Evolutionary conservation across 92 coral and sea anemone species (phyloP).

Genomic region (Pocillopora meandrina): DNA sequence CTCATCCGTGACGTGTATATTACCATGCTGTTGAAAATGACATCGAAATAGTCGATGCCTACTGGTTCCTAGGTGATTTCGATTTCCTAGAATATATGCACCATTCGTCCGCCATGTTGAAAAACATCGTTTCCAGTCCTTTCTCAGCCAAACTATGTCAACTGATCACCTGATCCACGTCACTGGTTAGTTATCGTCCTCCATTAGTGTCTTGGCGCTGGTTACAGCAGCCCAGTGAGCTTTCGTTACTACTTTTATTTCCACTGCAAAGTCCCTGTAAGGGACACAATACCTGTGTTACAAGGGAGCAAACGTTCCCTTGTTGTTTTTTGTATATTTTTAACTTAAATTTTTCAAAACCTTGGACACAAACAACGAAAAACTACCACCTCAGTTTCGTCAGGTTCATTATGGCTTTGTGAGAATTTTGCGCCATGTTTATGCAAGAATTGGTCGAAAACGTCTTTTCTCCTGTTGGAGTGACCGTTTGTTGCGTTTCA

Average conservation of each 20-base stretch:
- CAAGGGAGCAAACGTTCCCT: slow-evolving; percentile 85
- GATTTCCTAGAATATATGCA: background rate
- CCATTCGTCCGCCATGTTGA: slow-evolving; percentile 31
- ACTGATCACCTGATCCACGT: slow-evolving; percentile 40
- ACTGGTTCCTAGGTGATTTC: slow-evolving; percentile 32
- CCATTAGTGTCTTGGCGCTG: slow-evolving; percentile 79
- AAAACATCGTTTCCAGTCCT: background rate
- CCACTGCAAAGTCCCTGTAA: slow-evolving; percentile 67
- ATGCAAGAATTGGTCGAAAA: slow-evolving; percentile 67
- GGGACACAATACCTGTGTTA: slow-evolving; percentile 59
- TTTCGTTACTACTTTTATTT: slow-evolving; percentile 17
- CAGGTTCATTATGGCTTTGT: slow-evolving; percentile 83
- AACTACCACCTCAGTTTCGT: slow-evolving; percentile 25
- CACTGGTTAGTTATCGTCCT: background rate
- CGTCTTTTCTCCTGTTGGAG: slow-evolving; percentile 87
- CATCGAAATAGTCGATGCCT: background rate
- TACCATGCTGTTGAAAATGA: background rate
- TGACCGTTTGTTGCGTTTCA: slow-evolving; percentile 59
- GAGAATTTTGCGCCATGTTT: slow-evolving; percentile 80
- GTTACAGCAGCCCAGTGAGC: slow-evolving; percentile 63
- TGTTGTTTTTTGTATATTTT: slow-evolving; percentile 57
- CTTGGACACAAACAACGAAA: slow-evolving; percentile 32
- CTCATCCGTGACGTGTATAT: slow-evolving; percentile 23
- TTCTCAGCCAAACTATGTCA: background rate
- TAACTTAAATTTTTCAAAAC: slow-evolving; percentile 4